These are phyloP conservation scores for Orius insidiosus DNA, from an alignment of 1,140 invertebrate genomes.

Conservation along the genomic window DNA sequence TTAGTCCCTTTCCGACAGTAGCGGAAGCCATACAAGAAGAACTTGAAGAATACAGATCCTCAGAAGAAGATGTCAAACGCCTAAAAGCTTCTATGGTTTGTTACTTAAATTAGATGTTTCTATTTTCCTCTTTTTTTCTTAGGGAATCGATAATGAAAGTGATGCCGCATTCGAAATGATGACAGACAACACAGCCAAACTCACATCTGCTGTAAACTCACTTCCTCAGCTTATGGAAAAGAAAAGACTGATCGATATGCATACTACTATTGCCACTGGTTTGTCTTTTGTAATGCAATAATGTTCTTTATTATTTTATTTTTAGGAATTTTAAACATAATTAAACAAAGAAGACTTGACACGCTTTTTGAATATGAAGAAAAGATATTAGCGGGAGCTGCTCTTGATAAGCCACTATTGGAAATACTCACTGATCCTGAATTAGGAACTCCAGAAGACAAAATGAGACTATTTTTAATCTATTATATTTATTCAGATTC, in stretches of 20 bases:
- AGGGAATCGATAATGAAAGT: conserved; percentile 57
- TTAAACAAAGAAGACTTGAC: conserved; percentile 78
- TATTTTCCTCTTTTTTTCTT: conserved; percentile 16
- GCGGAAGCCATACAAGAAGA: conserved; percentile 98
- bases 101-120: conserved; percentile 1
- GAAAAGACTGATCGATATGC: conserved; percentile 95
- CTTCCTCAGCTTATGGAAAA: conserved; percentile 92
- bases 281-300: conserved; percentile 11
- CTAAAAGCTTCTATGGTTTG: conserved; percentile 73
- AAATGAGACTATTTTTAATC: conserved; percentile 88
- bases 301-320: conserved; percentile 20
- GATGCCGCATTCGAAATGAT: conserved; percentile 64
- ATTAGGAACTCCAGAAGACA: conserved; percentile 77
- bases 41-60: conserved; percentile 79
- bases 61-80: conserved; percentile 92
- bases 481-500: conserved; percentile 72
- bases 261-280: conserved; percentile 92
- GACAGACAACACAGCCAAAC: conserved; percentile 81
- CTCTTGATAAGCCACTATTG: conserved; percentile 53
- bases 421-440: conserved; percentile 73
- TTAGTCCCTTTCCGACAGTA: conserved; percentile 86
- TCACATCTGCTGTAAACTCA: conserved; percentile 88
- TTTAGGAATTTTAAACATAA: conserved; percentile 67
- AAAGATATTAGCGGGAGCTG: conserved; percentile 80
- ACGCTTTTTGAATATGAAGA: conserved; percentile 96